Conservation (phyloP, 2,888 invertebrate genomes). For the Eudasyphora cyanicolor region DNA sequence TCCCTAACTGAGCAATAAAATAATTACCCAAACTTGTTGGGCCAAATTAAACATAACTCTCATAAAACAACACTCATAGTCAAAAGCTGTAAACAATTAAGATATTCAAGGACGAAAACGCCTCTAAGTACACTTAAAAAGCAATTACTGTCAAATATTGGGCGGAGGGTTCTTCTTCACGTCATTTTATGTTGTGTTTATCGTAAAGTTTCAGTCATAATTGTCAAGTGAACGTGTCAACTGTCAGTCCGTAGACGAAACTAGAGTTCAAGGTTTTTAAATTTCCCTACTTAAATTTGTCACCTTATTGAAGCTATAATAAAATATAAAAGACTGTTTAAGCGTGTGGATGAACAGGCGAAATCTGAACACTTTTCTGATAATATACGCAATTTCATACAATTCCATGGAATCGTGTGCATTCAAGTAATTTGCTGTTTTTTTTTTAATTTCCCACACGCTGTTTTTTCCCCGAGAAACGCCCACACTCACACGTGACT, state of each 20-base stretch:
- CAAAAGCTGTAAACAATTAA: not conserved
- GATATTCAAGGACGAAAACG: not conserved
- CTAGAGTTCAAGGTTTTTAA: too few species aligned
- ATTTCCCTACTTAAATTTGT: too few species aligned
- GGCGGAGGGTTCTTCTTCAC: not conserved
- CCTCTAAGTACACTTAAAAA: not conserved
- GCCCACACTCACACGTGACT: constrained; percentile 70
- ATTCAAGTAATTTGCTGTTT: too few species aligned
- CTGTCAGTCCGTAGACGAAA: too few species aligned
- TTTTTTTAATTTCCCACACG: too few species aligned
- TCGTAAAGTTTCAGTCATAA: not conserved
- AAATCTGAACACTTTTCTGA: too few species aligned
- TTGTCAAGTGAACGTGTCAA: constrained; percentile 1
- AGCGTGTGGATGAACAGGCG: too few species aligned
- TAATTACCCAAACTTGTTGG: not conserved
- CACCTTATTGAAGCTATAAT: too few species aligned
- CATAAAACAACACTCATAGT: not conserved
- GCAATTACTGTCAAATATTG: not conserved
- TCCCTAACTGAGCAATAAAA: not conserved
- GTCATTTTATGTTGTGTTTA: not conserved
- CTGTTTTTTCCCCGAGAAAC: too few species aligned
- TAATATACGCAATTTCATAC: too few species aligned
- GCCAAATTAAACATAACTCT: not conserved
- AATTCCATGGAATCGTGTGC: too few species aligned
- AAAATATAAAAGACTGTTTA: too few species aligned